Evolutionary conservation across 2,888 invertebrate genomes (phyloP).

Genomic region (Mactromeris polynyma): DNA sequence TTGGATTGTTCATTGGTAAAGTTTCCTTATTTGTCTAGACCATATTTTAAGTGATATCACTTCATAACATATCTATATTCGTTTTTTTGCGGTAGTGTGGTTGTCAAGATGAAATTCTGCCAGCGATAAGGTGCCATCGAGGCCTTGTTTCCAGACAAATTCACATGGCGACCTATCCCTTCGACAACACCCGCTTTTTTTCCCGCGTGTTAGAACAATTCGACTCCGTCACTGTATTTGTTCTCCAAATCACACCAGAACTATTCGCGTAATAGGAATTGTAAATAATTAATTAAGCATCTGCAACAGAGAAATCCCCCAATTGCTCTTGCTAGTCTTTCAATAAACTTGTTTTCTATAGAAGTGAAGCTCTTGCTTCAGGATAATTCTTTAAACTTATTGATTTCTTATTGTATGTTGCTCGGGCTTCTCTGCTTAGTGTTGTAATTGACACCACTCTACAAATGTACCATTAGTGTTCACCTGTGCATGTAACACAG

Average conservation of each 20-base stretch:
- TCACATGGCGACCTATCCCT: background rate
- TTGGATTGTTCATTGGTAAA: too few species aligned
- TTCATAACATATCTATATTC: too few species aligned
- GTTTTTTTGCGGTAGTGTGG: background rate
- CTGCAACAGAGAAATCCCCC: background rate
- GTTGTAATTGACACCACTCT: background rate
- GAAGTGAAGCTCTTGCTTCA: background rate
- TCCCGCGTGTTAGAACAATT: slow-evolving; percentile 2
- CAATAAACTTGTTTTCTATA: background rate
- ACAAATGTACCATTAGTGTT: too few species aligned
- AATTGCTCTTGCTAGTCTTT: background rate
- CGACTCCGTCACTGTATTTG: background rate
- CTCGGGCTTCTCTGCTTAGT: background rate
- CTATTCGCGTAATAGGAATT: background rate
- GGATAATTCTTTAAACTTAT: background rate
- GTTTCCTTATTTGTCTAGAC: too few species aligned
- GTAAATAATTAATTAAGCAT: slow-evolving; percentile 18
- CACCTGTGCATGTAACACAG: too few species aligned
- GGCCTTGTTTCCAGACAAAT: background rate
- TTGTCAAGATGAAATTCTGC: background rate
- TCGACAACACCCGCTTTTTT: background rate
- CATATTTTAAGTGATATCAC: too few species aligned
- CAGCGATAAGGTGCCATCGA: too few species aligned
- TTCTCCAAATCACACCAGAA: background rate
- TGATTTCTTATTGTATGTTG: background rate